phyloP scores from a whole-genome alignment of 2,888 invertebrate genomes.

The Mythimna loreyi region DNA sequence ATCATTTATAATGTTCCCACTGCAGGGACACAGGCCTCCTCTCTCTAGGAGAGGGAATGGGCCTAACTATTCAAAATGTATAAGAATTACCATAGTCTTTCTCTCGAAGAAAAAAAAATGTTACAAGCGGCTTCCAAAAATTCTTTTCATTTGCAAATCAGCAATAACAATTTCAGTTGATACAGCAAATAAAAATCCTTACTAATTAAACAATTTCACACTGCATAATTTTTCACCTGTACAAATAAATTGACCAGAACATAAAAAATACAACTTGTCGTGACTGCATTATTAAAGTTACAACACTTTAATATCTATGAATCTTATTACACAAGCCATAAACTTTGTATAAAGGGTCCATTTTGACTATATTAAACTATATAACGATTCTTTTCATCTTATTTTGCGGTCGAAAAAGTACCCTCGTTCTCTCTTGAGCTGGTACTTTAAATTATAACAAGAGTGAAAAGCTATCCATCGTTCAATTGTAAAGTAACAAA shows the following conservation, averaged over 20 bases:
- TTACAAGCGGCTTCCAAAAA: not conserved
- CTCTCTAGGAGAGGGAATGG: no score
- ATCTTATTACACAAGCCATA: constrained; percentile 52
- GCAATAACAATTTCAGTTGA: not conserved
- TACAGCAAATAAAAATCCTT: not conserved
- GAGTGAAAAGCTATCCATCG: constrained; percentile 4
- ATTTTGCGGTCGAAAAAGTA: constrained; percentile 29
- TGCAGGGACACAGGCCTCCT: no score
- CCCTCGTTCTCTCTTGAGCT: constrained; percentile 12
- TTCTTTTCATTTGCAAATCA: not conserved
- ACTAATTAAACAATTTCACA: constrained; percentile 50
- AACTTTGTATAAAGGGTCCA: constrained; percentile 32
- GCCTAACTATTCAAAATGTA: no score
- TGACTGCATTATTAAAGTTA: not conserved
- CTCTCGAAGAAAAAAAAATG: no score
- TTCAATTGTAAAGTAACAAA: not conserved
- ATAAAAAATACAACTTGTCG: not conserved
- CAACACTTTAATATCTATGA: constrained; percentile 2
- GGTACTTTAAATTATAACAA: constrained; percentile 30
- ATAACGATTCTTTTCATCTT: not conserved
- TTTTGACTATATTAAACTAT: constrained; percentile 10
- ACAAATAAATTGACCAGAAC: constrained; percentile 15
- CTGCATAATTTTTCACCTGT: constrained; percentile 32
- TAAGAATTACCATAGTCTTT: no score
- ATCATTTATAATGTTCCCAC: no score